A percentile compares a stretch with the other conserved stretches of the same genome.
These are phyloP conservation scores for Pedionomus torquatus DNA, from an alignment of 2,113 vertebrate genomes.

Conservation along the genomic window DNA sequence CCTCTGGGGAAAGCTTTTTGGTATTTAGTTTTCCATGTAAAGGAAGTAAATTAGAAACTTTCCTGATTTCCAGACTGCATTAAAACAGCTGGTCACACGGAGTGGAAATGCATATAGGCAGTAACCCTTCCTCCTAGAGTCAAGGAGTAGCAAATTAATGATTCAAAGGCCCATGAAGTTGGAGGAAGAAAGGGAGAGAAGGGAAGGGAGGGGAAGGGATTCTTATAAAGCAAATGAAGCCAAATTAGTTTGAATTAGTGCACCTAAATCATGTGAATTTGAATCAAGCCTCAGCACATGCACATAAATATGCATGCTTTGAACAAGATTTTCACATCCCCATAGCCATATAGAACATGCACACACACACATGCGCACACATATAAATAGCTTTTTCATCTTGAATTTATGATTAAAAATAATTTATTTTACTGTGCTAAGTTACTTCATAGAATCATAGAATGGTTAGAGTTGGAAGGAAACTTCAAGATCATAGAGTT, in stretches of 20 bases:
- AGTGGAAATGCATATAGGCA: neutral
- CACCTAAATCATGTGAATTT: neutral
- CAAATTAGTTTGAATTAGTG: neutral
- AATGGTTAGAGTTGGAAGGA: no score
- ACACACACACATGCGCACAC: fast-evolving
- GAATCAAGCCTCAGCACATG: neutral
- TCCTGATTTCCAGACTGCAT: neutral
- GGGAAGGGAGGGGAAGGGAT: no score
- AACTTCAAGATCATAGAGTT: no score
- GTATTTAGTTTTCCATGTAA: neutral
- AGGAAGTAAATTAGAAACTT: neutral
- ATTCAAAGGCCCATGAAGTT: neutral
- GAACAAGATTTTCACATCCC: neutral
- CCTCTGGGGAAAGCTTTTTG: neutral
- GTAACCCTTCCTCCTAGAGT: neutral
- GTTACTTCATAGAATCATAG: neutral
- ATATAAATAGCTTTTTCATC: neutral
- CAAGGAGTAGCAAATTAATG: neutral
- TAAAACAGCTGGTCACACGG: neutral
- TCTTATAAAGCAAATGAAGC: neutral
- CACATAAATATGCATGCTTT: fast-evolving
- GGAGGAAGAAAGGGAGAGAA: neutral
- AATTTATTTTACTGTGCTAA: neutral
- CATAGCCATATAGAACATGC: fast-evolving
- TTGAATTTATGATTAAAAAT: neutral